A percentile compares a stretch with the other conserved stretches of the same genome.
Conservation (phyloP, 2,797 vertebrate genomes). For the Sciaenops ocellatus region DNA sequence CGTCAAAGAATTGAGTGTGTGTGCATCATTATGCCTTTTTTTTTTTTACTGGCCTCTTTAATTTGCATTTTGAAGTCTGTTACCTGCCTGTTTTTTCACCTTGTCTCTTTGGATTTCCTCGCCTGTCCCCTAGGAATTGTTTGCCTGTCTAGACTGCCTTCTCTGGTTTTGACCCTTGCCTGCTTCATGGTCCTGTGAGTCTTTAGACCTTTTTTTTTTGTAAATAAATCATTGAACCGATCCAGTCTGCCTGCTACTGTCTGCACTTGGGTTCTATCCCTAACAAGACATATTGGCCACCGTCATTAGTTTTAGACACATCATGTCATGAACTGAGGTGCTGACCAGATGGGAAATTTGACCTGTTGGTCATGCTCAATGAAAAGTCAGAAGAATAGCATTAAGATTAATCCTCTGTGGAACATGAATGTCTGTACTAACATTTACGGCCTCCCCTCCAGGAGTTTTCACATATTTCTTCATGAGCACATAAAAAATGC, state of each 20-base stretch:
- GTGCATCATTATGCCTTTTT: neutral
- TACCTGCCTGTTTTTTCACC: too few species aligned
- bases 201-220: neutral
- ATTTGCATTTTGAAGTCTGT: too few species aligned
- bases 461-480: neutral
- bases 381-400: neutral
- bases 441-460: neutral
- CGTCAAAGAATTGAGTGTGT: too few species aligned
- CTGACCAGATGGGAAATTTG: neutral
- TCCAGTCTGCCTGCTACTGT: neutral
- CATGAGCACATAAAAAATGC: neutral
- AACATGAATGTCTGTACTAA: neutral
- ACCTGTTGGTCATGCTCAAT: neutral
- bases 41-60: neutral
- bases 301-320: neutral
- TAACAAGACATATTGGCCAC: neutral
- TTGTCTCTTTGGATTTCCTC: neutral
- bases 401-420: neutral
- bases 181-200: neutral
- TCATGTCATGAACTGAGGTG: neutral
- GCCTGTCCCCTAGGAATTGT: neutral
- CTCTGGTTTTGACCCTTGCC: neutral
- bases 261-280: neutral
- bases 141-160: neutral
- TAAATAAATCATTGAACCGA: neutral